These are phyloP conservation scores for Homarus gammarus DNA, from an alignment of 2,888 invertebrate genomes.

Conservation along the genomic window DNA sequence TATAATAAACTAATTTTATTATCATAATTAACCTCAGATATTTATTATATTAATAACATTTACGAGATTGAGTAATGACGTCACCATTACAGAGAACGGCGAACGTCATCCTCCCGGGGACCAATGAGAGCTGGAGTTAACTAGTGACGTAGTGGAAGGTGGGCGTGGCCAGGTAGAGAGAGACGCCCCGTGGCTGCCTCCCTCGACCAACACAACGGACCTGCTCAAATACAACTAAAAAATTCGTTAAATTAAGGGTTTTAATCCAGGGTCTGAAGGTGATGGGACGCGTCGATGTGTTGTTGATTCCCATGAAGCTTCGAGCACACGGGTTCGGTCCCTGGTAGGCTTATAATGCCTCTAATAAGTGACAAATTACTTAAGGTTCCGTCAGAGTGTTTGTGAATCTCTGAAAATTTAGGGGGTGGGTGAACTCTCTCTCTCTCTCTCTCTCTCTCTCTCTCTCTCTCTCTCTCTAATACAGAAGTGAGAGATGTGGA, in stretches of 20 bases:
- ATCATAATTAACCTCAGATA: no score
- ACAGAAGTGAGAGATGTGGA: no score
- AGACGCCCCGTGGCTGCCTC: neutral
- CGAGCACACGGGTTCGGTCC: neutral
- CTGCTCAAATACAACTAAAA: slow-evolving; percentile 34
- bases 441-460: no score
- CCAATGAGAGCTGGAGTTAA: neutral
- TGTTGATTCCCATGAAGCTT: neutral
- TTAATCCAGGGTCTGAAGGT: slow-evolving; percentile 8
- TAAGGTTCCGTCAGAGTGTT: no score
- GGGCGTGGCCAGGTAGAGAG: slow-evolving; percentile 31
- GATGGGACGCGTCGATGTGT: neutral
- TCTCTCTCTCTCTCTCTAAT: no score
- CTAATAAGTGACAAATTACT: no score
- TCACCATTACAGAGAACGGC: neutral
- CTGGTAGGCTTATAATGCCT: no score
- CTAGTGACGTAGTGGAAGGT: neutral
- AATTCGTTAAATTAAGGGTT: slow-evolving; percentile 52
- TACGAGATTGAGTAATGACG: neutral
- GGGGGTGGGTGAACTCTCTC: no score
- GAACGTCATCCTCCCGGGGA: neutral
- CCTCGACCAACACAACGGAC: slow-evolving; percentile 18
- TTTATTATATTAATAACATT: no score
- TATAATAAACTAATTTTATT: no score
- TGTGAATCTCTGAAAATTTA: no score